Base-by-base conservation (phyloP, 2,797 vertebrate genomes). In the Siniperca undulata region DNA sequence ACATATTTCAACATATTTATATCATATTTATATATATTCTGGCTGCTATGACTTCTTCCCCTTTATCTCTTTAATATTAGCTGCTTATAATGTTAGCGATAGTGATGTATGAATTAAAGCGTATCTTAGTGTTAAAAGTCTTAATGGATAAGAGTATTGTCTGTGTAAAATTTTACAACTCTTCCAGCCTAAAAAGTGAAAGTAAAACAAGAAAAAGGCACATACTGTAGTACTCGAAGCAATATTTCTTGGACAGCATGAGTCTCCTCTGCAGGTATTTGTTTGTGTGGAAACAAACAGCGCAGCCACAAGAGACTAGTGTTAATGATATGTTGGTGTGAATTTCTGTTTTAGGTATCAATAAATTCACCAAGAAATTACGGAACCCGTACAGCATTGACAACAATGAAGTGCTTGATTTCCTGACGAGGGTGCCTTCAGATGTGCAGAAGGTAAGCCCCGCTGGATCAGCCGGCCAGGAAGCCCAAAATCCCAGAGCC, bases 361-460 rank as follows among this genome's bases (percentile, higher is more conserved):
- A 99, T 96, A 99, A 99, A 96, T 99, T 99, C 94, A 99, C 98
- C 83, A 99, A 99, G 97, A 99, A 97, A 94, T 94, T 99, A 83
- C 96, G 98, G 92, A 99, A 97, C 91, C 99, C 98, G n/a, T 98
- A 98, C 40, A 94, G 97, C 94, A 97, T 99, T 12, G 96, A 99
- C 92, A 99, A 97, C 95, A 99, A 98, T 81, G 98, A 99, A 89
- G 92, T 99, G 70, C 95, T 99, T 84, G 98, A 99, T 95, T 99
- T 99, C 95, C 97, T 99, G 94, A 95, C 96, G 92, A 97, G 98
- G 94, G 97, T 99, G 78, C 99, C 99, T 74, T 99, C 99, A 89
- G 98, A 99, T 94, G 96, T 99, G 94, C 97, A 99, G 94, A 99
- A 99, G 97, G 99, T 98, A 96, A 69, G 95, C 82, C 79, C 64